Evolutionary conservation across 2,888 invertebrate genomes (phyloP), one percentile per base, ranked within the genome.

Genomic region (Caenorhabditis plicata): DNA sequence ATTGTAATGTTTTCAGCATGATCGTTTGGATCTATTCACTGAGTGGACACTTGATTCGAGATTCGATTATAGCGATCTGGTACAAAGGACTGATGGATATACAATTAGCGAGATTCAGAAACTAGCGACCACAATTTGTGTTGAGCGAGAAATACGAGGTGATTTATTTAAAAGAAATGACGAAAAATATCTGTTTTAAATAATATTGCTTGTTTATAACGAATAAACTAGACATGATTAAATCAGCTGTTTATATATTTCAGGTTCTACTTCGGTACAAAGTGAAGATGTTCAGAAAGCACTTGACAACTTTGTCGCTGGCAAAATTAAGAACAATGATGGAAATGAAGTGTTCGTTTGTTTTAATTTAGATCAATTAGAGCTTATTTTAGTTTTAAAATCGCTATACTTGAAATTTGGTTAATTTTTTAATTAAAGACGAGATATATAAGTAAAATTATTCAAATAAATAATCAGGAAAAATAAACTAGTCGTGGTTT

Each of bases 81-180:
- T 45, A 19, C 49, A 60, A 33, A 60, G 50, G 29, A 53, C 60
- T 4, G 60, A 60, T 31, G 60, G 60, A 13, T 60, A 52, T 33
- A 44, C 46, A 26, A 53, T 60, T 22, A 45, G 39, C 33, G 60
- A 60, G 29, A 53, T 60, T 33, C 45, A 45, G 17, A 60, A 60
- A 38, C 43, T 60, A 36, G 40, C 60, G 22, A 53, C 45, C 13
- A 60, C 49, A 42, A 49, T 60, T 15, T 53, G 50, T 33, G 48
- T 60, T 11, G 60, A 60, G 35, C 50, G 60, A 27, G 60, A 53
- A 3, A 60, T 60, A 27, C 22, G 50, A 50, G 60, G 60, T 61
- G 13, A 23, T 23, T 22, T 9, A 13, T 20, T 17, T 15, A 19
- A 17, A 27, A 19, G 2, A 15, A 20, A 27, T 25, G 40, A 19